Evolutionary conservation across 2,888 invertebrate species (phyloP), one percentile per base, ranked within the genome.

Genomic region (Nematopogon swammerdamellus): DNA sequence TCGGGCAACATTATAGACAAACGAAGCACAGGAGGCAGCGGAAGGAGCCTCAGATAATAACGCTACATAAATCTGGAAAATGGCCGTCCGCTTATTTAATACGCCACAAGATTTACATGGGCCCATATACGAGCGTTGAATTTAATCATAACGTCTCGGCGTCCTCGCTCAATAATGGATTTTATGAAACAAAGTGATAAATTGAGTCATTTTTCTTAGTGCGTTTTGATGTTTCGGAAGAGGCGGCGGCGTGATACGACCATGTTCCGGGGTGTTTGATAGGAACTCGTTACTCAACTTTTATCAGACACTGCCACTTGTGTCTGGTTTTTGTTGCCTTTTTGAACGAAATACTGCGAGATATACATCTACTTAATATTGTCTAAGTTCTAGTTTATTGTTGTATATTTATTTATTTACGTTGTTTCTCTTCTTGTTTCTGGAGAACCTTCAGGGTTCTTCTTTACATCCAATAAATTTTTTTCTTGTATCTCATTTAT

Each of bases 21-120:
- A 14, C 36, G 36, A 36, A 36, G 36, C 14, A 36, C 36, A 36
- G 36, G 14, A 8, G 36, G 36, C n/a, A 14, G 36, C 36, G 11
- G 11, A 36, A 36, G 36, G 36, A 36, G 36, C n/a, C 11, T 8
- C 36, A 36, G 36, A 36, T 36, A 64, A 49, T 50, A 50, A 63
- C 60, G 59, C 54, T 56, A 54, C 59, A 73, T 77, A 76, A 75
- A 75, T 73, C 70, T 61, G 60, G 59, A 56, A 60, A 65, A 62
- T 67, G 65, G 63, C 60, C 63, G 60, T 57, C 67, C 72, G 62
- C 70, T 72, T 68, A 72, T 74, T 76, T 74, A 74, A 76, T 73
- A 75, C 68, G 70, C 68, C 68, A 63, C 67, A 71, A 73, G 74
- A 75, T 76, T 76, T 74, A 77, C 70, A 67, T 68, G 63, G 63